A percentile compares a stretch with the other conserved stretches of the same genome.
Evolutionary conservation across 2,888 invertebrate genomes (phyloP).

Genomic region (Sesia bembeciformis): DNA sequence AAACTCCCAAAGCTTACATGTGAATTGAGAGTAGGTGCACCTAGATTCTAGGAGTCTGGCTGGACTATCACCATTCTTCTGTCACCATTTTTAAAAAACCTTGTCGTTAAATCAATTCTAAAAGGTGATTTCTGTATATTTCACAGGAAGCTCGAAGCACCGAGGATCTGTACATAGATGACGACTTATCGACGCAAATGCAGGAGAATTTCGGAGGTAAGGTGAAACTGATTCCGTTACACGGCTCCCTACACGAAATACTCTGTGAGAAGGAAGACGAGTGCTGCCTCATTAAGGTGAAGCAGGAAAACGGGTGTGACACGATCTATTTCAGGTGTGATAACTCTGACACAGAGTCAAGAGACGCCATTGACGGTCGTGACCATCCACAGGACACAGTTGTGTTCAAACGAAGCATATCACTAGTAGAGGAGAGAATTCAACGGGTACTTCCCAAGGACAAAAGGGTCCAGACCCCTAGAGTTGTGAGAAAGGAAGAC

Average conservation of each 20-base stretch:
- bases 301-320: constrained; percentile 63
- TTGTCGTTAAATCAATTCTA: no score
- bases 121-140: not conserved
- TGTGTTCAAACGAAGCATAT: constrained; percentile 57
- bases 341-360: constrained; percentile 49
- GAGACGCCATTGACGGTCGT: constrained; percentile 47
- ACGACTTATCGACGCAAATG: constrained; percentile 64
- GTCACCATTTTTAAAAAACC: no score
- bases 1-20: no score
- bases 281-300: constrained; percentile 63
- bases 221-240: constrained; percentile 56
- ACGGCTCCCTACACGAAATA: constrained; percentile 63
- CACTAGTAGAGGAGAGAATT: constrained; percentile 53
- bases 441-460: constrained; percentile 50
- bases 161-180: constrained; percentile 73
- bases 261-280: constrained; percentile 62
- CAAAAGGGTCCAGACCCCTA: constrained; percentile 22
- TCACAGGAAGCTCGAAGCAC: constrained; percentile 67
- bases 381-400: constrained; percentile 42
- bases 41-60: no score
- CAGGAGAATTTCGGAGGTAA: constrained; percentile 61
- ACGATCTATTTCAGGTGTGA: constrained; percentile 57
- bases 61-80: no score
- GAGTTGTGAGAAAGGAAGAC: constrained; percentile 9
- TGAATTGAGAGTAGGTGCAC: no score